Conservation (phyloP, 2,888 invertebrate genomes). For the Protula sp. region DNA sequence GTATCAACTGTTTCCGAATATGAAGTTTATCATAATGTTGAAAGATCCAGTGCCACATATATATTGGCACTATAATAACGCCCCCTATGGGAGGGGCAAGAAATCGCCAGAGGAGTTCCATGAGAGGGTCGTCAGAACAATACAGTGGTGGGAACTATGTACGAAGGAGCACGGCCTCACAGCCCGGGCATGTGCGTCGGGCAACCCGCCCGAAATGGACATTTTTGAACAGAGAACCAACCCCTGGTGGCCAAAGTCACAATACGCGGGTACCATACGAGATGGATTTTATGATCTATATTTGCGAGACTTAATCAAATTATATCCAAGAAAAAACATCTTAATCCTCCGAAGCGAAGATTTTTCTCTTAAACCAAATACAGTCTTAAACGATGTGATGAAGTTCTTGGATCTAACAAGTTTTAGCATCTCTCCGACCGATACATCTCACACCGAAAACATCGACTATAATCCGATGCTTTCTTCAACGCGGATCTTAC, state of each 20-base stretch:
- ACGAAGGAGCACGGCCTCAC: not conserved
- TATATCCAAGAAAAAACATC: not conserved
- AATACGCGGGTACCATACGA: not conserved
- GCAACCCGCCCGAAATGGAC: not conserved
- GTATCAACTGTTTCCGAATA: not conserved
- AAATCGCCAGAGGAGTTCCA: not conserved
- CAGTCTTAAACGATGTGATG: too few species aligned
- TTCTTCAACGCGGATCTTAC: too few species aligned
- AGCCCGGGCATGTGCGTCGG: not conserved
- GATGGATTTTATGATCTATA: not conserved
- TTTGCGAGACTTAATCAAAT: not conserved
- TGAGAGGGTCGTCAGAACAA: not conserved
- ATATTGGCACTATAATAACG: not conserved
- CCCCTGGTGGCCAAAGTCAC: not conserved
- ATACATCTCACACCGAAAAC: too few species aligned
- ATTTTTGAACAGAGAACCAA: not conserved
- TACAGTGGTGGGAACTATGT: not conserved
- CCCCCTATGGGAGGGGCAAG: not conserved
- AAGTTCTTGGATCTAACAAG: too few species aligned
- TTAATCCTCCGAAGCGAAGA: not conserved
- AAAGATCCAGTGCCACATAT: not conserved
- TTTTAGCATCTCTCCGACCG: too few species aligned
- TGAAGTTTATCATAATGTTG: not conserved
- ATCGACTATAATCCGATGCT: too few species aligned
- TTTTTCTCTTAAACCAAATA: not conserved